These are phyloP conservation scores for Stegophylla sp. DNA, from an alignment of 2,888 invertebrate species.

Conservation along the genomic window DNA sequence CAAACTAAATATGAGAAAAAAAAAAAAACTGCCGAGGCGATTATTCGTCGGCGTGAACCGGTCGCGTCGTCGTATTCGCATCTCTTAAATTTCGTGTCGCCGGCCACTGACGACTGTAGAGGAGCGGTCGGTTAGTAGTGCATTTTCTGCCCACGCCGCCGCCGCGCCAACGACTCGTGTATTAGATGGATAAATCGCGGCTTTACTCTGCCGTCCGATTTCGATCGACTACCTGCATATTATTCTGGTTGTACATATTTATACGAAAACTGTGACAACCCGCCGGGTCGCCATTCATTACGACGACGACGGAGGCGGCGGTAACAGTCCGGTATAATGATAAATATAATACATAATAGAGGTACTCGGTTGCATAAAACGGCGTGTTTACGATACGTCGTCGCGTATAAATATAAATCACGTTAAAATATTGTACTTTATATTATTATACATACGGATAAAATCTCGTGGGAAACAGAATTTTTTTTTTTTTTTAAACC, in stretches of 20 bases:
- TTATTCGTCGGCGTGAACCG: neutral
- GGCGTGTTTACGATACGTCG: conserved; percentile 27
- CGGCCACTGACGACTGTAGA: neutral
- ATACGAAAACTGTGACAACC: conserved; percentile 35
- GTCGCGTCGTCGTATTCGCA: neutral
- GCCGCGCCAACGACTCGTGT: neutral
- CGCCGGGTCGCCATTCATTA: conserved; percentile 22
- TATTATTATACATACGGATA: neutral
- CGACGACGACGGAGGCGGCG: conserved; percentile 20
- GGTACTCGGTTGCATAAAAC: conserved; percentile 26
- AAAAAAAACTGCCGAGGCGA: neutral
- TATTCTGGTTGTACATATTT: conserved; percentile 3
- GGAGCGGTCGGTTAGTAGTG: neutral
- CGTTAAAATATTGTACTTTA: conserved; percentile 23
- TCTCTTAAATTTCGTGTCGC: neutral
- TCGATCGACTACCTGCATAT: conserved; percentile 28
- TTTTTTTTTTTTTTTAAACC: neutral
- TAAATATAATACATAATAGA: conserved; percentile 9
- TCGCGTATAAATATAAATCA: conserved; percentile 9
- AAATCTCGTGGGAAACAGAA: conserved; percentile 43
- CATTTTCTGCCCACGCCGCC: conserved; percentile 19
- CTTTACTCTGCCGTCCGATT: conserved; percentile 35
- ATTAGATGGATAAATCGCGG: conserved; percentile 53
- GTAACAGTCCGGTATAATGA: neutral
- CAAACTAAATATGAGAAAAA: neutral